A percentile compares a stretch with the other conserved stretches of the same genome.
Conservation (phyloP, 2,797 vertebrate genomes). For the Tamandua tetradactyla region DNA sequence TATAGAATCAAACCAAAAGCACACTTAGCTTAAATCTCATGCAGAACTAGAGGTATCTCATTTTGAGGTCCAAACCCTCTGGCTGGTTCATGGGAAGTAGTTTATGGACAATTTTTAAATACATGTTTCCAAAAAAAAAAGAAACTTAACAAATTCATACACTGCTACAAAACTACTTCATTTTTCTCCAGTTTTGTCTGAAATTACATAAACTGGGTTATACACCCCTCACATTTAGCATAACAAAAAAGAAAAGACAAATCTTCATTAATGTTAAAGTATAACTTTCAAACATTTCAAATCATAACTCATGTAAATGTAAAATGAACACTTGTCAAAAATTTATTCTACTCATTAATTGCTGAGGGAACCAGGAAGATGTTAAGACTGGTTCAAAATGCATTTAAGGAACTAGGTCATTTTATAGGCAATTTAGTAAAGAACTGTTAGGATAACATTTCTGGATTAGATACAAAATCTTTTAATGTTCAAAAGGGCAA, state of each 20-base stretch:
- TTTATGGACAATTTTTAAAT: background rate
- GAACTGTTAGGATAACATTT: background rate
- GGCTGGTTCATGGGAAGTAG: background rate
- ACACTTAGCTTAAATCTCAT: background rate
- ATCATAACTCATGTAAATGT: background rate
- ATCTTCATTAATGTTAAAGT: conserved; percentile 17
- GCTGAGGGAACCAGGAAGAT: background rate
- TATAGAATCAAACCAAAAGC: background rate
- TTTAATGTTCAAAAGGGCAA: background rate
- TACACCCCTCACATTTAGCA: background rate
- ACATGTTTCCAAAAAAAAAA: background rate
- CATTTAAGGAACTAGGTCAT: background rate
- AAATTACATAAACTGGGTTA: background rate
- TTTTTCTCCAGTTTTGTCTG: background rate
- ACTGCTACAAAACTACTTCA: background rate
- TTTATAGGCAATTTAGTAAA: conserved; percentile 38
- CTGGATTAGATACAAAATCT: background rate
- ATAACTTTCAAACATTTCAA: conserved; percentile 23
- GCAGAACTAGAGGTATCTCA: background rate
- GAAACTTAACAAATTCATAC: background rate
- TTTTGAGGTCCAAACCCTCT: background rate
- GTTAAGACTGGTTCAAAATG: background rate
- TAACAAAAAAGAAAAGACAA: background rate
- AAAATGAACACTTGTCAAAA: background rate
- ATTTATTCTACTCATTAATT: conserved; percentile 28